Percentiles rank a stretch among this genome's conserved stretches.
Conservation (phyloP, 1,140 invertebrate genomes). For the Drosophila persimilis region DNA sequence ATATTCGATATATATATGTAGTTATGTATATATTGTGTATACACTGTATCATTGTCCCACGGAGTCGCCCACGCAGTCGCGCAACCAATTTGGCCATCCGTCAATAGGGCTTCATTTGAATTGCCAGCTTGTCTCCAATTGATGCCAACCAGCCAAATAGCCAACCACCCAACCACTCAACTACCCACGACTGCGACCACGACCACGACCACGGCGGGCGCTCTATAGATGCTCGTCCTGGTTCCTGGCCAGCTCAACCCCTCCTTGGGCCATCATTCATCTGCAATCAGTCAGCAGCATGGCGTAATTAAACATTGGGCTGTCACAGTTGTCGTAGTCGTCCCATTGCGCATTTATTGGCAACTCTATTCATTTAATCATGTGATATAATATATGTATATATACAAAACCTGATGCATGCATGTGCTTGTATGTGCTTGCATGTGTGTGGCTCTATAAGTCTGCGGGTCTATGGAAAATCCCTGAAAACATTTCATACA, state of each 20-base stretch:
- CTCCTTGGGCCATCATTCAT: slow-evolving; percentile 15
- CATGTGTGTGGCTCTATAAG: background rate
- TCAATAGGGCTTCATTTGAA: slow-evolving; percentile 78
- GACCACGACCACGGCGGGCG: slow-evolving; percentile 17
- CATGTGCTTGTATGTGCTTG: background rate
- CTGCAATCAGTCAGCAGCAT: slow-evolving; percentile 73
- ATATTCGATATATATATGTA: background rate
- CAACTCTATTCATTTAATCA: slow-evolving; percentile 44
- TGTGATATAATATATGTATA: slow-evolving; percentile 6
- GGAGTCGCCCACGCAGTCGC: slow-evolving; percentile 62
- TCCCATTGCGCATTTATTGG: slow-evolving; percentile 32
- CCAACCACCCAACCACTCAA: background rate
- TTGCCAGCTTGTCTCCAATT: slow-evolving; percentile 78
- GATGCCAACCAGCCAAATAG: slow-evolving; percentile 18
- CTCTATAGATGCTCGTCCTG: slow-evolving; percentile 28
- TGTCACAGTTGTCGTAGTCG: slow-evolving; percentile 45
- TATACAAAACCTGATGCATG: slow-evolving; percentile 9
- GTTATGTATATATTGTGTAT: background rate
- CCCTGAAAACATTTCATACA: slow-evolving; percentile 31
- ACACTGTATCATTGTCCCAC: slow-evolving; percentile 7
- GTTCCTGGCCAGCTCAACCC: slow-evolving; percentile 11
- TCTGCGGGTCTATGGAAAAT: slow-evolving; percentile 31
- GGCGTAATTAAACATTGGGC: slow-evolving; percentile 69
- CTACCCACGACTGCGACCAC: background rate
- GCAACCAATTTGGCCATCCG: slow-evolving; percentile 69